phyloP scores from a whole-genome alignment of 2,113 vertebrate species.

The Urocynchramus pylzowi region DNA sequence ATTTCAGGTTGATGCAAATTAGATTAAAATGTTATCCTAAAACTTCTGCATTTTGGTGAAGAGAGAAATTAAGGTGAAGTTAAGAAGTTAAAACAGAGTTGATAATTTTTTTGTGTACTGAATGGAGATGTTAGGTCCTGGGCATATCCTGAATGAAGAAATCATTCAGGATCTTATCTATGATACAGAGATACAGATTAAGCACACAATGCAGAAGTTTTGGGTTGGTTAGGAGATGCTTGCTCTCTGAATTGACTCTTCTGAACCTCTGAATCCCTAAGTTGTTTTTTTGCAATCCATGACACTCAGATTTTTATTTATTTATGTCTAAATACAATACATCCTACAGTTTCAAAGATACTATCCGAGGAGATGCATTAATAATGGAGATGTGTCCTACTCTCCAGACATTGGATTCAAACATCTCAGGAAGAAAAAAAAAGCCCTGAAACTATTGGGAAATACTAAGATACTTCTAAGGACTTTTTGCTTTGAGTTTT shows the following conservation, averaged over 20 bases:
- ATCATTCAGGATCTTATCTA: neutral
- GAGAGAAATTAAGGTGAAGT: neutral
- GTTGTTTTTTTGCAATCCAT: neutral
- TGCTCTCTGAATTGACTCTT: neutral
- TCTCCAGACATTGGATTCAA: neutral
- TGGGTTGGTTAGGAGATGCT: neutral
- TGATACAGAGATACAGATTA: neutral
- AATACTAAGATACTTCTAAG: neutral
- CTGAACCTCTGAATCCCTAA: neutral
- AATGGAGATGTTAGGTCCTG: neutral
- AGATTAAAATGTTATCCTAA: neutral
- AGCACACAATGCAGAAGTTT: neutral
- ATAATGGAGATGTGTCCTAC: neutral
- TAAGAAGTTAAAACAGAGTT: neutral
- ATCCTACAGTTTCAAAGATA: neutral
- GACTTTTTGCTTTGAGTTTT: neutral
- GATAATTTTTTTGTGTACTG: neutral
- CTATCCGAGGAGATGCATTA: neutral
- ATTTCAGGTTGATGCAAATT: neutral
- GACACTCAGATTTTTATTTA: neutral
- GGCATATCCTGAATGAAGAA: neutral
- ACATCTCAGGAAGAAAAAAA: neutral
- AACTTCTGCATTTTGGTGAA: neutral
- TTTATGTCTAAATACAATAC: neutral
- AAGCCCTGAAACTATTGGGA: neutral